Evolutionary conservation across 2,113 vertebrate genomes (phyloP).

Genomic region (Bufo gargarizans): DNA sequence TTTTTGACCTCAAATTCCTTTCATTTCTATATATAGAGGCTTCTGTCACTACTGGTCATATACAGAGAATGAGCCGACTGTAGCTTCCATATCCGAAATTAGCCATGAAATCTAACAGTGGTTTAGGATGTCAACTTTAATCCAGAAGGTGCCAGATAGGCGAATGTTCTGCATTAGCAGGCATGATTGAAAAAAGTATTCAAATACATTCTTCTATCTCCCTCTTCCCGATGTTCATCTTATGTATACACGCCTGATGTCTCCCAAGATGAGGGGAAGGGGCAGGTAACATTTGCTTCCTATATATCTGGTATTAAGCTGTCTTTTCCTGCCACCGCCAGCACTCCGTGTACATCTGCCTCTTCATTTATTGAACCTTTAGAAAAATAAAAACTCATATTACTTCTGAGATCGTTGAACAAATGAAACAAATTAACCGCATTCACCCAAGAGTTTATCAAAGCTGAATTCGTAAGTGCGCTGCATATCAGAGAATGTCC

Average conservation of each 20-base stretch:
- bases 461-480: background rate
- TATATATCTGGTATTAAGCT: conserved; percentile 20
- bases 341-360: background rate
- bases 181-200: no score
- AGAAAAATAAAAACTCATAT: conserved; percentile 33
- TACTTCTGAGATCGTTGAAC: conserved; percentile 39
- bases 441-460: conserved; percentile 15
- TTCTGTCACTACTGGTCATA: background rate
- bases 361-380: conserved; percentile 19
- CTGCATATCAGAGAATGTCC: background rate
- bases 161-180: no score
- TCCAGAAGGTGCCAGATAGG: background rate
- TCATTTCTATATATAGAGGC: background rate
- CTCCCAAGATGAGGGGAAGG: background rate
- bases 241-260: background rate
- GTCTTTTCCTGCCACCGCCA: background rate
- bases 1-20: background rate
- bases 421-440: conserved; percentile 26
- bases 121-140: background rate
- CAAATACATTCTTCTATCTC: no score
- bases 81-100: background rate
- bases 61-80: conserved; percentile 1
- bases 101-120: background rate
- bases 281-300: background rate
- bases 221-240: background rate